Conservation (phyloP, 64 coral and sea anemone species). For the Pachyseris speciosa region DNA sequence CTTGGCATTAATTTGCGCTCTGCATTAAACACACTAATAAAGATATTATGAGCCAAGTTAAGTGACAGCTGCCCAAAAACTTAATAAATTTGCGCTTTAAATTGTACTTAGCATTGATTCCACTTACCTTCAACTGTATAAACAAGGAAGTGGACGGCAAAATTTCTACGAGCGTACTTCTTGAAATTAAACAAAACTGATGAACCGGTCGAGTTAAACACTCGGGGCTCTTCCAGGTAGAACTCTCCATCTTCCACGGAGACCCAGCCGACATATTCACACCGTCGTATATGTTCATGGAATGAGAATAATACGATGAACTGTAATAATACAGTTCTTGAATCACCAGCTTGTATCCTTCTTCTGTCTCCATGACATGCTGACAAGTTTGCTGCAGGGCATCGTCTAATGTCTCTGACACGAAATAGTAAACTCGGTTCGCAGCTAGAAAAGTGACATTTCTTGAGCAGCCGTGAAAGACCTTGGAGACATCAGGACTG, state of each 20-base stretch:
- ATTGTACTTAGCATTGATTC: neutral
- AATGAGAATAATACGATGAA: neutral
- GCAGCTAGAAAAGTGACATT: slow-evolving; percentile 48
- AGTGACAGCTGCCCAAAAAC: neutral
- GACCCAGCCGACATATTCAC: neutral
- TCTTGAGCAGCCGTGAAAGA: slow-evolving; percentile 24
- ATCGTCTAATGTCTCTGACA: neutral
- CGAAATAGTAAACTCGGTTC: slow-evolving; percentile 20
- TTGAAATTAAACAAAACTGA: slow-evolving; percentile 25
- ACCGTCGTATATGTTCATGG: slow-evolving; percentile 49
- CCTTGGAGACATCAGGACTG: slow-evolving; percentile 4
- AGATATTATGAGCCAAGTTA: too few species aligned
- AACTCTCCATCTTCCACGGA: slow-evolving; percentile 39
- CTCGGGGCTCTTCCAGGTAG: slow-evolving; percentile 32
- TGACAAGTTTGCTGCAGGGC: neutral
- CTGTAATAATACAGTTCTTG: slow-evolving; percentile 43
- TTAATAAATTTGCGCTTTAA: too few species aligned
- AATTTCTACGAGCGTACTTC: neutral
- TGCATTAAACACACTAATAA: too few species aligned
- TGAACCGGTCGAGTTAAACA: slow-evolving; percentile 28
- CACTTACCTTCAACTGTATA: slow-evolving; percentile 64
- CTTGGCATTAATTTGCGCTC: too few species aligned
- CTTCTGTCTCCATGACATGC: slow-evolving; percentile 31
- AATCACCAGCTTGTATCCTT: slow-evolving; percentile 50
- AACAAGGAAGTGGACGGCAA: neutral